Conservation (phyloP, 2,113 vertebrate genomes). For the Porphyrio hochstetteri region DNA sequence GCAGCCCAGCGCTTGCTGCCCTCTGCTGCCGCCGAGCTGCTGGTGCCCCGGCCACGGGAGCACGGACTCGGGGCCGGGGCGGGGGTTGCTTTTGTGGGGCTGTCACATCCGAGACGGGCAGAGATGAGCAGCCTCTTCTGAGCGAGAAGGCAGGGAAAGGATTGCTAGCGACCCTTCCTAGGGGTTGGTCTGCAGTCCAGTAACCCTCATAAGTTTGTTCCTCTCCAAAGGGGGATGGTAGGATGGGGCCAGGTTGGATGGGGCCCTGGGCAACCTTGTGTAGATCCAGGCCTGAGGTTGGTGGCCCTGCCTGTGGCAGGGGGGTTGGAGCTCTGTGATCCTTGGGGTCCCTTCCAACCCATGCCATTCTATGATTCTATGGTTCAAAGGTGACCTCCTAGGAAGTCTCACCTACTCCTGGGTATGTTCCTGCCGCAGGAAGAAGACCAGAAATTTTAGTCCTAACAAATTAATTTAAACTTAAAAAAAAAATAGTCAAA, state of each 20-base stretch:
- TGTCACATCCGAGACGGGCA: accelerated
- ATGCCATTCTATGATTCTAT: too few relatives aligned
- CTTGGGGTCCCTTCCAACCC: too few relatives aligned
- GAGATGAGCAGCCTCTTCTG: too few relatives aligned
- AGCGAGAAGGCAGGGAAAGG: not conserved
- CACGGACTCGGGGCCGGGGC: not conserved
- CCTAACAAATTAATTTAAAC: not conserved
- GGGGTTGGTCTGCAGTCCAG: not conserved
- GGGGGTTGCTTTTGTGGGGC: accelerated
- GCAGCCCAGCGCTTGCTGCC: constrained; percentile 20
- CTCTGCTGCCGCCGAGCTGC: constrained; percentile 20
- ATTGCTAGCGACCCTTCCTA: not conserved
- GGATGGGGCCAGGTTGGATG: too few relatives aligned
- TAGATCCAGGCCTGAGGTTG: too few relatives aligned
- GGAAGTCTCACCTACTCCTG: accelerated
- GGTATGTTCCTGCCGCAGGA: not conserved
- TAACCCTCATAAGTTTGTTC: not conserved
- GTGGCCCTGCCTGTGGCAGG: too few relatives aligned
- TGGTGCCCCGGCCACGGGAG: accelerated
- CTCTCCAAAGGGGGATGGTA: not conserved
- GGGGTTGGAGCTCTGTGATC: too few relatives aligned
- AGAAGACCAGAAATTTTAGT: not conserved
- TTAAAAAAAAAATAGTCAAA: not conserved
- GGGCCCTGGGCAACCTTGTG: too few relatives aligned
- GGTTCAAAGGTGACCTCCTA: not conserved